phyloP scores from a whole-genome alignment of 2,113 vertebrate species.

The Ammodytes marinus region DNA sequence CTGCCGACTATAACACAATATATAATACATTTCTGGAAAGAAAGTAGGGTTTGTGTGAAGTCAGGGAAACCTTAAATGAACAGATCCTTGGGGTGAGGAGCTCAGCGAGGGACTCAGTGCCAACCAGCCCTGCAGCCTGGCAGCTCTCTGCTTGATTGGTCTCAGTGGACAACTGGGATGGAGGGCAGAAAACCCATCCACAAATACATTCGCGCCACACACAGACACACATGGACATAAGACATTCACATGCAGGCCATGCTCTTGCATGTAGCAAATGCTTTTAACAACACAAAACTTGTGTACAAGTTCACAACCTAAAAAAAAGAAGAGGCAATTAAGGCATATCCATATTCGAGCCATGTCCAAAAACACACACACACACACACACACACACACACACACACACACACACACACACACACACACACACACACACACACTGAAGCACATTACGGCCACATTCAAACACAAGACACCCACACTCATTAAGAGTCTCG shows the following conservation, averaged over 20 bases:
- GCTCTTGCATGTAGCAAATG: slow-evolving; percentile 20
- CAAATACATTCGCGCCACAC: slow-evolving; percentile 35
- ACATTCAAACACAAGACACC: slow-evolving; percentile 51
- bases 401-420: slow-evolving; percentile 62
- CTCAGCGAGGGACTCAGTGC: slow-evolving; percentile 56
- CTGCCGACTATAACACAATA: slow-evolving; percentile 33
- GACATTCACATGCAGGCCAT: background rate
- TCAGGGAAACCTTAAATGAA: slow-evolving; percentile 71
- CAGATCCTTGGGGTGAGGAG: slow-evolving; percentile 61
- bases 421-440: slow-evolving; percentile 69
- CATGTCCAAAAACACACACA: slow-evolving; percentile 19
- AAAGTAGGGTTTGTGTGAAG: slow-evolving; percentile 50
- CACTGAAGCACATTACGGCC: slow-evolving; percentile 53
- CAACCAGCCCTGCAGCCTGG: slow-evolving; percentile 69
- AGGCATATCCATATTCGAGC: background rate
- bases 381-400: slow-evolving; percentile 37
- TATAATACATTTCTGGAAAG: slow-evolving; percentile 44
- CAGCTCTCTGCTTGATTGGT: slow-evolving; percentile 73
- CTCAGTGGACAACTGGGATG: slow-evolving; percentile 67
- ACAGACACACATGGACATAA: slow-evolving; percentile 8
- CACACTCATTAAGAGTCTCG: slow-evolving; percentile 67
- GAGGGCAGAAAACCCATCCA: slow-evolving; percentile 66
- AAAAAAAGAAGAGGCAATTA: background rate
- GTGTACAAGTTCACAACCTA: background rate
- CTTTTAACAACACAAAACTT: slow-evolving; percentile 11